A percentile compares a stretch with the other conserved stretches of the same genome.
These are phyloP conservation scores for Lutra lutra DNA, from an alignment of 2,797 vertebrate species.

Conservation along the genomic window DNA sequence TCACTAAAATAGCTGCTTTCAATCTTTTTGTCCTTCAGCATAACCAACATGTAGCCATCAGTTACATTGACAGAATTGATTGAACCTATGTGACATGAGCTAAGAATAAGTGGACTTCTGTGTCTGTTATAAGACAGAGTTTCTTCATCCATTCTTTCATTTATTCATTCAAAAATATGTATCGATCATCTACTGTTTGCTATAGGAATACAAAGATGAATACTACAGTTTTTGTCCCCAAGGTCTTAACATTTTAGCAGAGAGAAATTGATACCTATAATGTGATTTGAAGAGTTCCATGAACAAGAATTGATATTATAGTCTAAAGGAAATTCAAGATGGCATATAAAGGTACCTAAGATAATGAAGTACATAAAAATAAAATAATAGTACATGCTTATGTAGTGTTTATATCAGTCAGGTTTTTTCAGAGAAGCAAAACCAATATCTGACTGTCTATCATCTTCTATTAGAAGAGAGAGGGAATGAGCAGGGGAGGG, in stretches of 20 bases:
- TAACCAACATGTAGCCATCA: background rate
- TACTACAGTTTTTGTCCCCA: background rate
- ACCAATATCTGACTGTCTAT: background rate
- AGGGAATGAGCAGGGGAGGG: background rate
- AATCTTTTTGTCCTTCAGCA: constrained; percentile 40
- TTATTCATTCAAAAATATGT: constrained; percentile 20
- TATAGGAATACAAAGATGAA: background rate
- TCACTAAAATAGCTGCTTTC: background rate
- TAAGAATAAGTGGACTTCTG: background rate
- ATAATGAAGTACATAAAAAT: background rate
- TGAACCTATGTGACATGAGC: background rate
- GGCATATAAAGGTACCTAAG: background rate
- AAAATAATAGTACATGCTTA: background rate
- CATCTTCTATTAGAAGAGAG: background rate
- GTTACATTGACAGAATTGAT: constrained; percentile 8
- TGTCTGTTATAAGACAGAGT: background rate
- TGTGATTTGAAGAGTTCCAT: background rate
- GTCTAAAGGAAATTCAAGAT: constrained; percentile 18
- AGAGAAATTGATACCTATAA: background rate
- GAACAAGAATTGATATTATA: background rate
- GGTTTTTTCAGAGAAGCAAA: background rate
- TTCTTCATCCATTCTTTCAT: background rate
- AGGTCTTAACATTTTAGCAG: background rate
- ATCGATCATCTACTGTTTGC: background rate
- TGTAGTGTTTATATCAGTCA: background rate